Base-by-base conservation (phyloP, 2,113 vertebrate species). In the Trichomycterus rosablanca region DNA sequence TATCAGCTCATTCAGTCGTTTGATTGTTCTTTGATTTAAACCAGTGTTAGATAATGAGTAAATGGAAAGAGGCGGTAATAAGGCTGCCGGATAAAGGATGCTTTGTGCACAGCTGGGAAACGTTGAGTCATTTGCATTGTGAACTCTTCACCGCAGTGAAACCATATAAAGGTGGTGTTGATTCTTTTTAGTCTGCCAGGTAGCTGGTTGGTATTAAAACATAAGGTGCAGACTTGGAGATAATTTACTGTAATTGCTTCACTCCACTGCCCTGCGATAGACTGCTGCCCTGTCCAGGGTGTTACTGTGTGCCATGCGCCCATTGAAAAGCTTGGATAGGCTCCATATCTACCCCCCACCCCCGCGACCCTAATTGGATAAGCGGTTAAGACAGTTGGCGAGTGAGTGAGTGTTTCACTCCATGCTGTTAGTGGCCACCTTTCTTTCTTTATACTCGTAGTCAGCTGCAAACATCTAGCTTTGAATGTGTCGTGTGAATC, bases 381-480 rank as follows among this genome's bases (percentile, higher is more conserved):
- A n/a, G n/a, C n/a, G n/a, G n/a, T n/a, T n/a, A n/a, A n/a, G n/a
- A n/a, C n/a, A n/a, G n/a, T n/a, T n/a, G n/a, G n/a, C n/a, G n/a
- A n/a, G n/a, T n/a, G n/a, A n/a, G n/a, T n/a, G n/a, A n/a, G n/a
- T n/a, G n/a, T n/a, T n/a, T n/a, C n/a, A n/a, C n/a, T n/a, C n/a
- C n/a, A n/a, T n/a, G n/a, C n/a, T n/a, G n/a, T n/a, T n/a, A n/a
- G n/a, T 24, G 46, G 16, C 26, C 18, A 22, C 16, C 66, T 70
- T 63, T 60, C 60, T 51, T 65, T 74, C 51, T n/a, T n/a, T 43
- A 74, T 73, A 28, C 56, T 71, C 70, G 70, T 86, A 85, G 83
- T 86, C 88, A 86, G 86, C 82, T 78, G 79, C 77, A 16, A 18
- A 24, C 11, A 26, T 37, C 19, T 60, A 20, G 44, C 16, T 16